Base-by-base conservation (phyloP, 2,797 vertebrate genomes). In the Morus bassanus region DNA sequence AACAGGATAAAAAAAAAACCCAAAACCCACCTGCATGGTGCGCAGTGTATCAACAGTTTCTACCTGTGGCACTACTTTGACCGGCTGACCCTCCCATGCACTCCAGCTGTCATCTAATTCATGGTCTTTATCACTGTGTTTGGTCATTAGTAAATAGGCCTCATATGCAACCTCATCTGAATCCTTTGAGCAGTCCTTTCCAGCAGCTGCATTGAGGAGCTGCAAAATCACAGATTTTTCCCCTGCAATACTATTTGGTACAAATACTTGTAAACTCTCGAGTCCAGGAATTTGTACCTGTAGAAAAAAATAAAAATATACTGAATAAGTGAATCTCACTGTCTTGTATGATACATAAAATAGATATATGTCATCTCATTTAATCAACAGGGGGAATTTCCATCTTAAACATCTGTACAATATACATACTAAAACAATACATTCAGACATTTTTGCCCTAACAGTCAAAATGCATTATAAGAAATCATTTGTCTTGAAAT, bases 101-200 rank as follows among this genome's bases (percentile, higher is more conserved):
- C 98, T 98, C 99, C 99, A 99, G 83, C 97, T 95, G 39, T 98
- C 98, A 27, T 97, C 98, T 2, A 85, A 41, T 5, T 97, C 95
- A 9, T 89, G 90, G 61, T 98, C 98, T 43, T 98, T 98, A 7
- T 98, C 98, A 46, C 98, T 93, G 27, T 98, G 98, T 91, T 99
- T 99, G 97, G 98, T 99, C 97, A 99, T 99, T 8, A 99, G 98
- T 72, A 99, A 98, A 83, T 98, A 99, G 50, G 98, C 98, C 23
- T 99, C 99, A 18, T 99, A 98, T 0, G 97, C 91, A 9, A 99
- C 96, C 4, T 99, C 99, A 19, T 99, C 99, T 0, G 98, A 98
- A 87, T 99, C 99, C 96, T 99, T 99, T 9, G 99, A 99, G 96
- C 99, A 99, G 97, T 99, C 99, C 95, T 99, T 99, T 25, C 99